Evolutionary conservation across 2,888 invertebrate genomes (phyloP).

Genomic region (Pterobdella sp.): DNA sequence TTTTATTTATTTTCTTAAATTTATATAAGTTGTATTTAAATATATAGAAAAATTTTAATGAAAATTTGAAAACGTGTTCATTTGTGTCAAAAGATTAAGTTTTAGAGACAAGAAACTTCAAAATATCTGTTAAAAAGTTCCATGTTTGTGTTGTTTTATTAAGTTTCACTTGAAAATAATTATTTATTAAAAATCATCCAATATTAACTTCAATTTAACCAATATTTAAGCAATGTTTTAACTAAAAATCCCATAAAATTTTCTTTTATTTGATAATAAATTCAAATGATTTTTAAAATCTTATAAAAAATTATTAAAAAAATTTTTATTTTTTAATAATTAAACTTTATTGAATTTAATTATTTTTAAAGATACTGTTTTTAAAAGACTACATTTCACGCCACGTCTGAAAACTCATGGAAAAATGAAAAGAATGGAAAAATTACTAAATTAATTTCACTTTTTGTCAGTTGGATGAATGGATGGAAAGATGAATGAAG

Average conservation of each 20-base stretch:
- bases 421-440: background rate
- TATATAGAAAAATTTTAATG: no score
- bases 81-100: no score
- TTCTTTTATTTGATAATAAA: background rate
- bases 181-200: background rate
- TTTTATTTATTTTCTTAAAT: no score
- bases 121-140: background rate
- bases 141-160: no score
- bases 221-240: background rate
- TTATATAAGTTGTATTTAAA: no score
- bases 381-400: background rate
- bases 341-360: no score
- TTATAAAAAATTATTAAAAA: background rate
- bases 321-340: background rate
- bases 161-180: no score
- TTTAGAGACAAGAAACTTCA: background rate
- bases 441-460: background rate
- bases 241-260: background rate
- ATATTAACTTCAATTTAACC: background rate
- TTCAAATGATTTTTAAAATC: background rate
- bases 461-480: background rate
- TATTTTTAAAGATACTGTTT: no score
- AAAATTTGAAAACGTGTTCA: no score
- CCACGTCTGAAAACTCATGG: constrained; percentile 1
- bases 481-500: constrained; percentile 16